Evolutionary conservation across 2,113 vertebrate genomes (phyloP), one percentile per base, ranked within the genome.

Genomic region (Cheilinus undulatus): DNA sequence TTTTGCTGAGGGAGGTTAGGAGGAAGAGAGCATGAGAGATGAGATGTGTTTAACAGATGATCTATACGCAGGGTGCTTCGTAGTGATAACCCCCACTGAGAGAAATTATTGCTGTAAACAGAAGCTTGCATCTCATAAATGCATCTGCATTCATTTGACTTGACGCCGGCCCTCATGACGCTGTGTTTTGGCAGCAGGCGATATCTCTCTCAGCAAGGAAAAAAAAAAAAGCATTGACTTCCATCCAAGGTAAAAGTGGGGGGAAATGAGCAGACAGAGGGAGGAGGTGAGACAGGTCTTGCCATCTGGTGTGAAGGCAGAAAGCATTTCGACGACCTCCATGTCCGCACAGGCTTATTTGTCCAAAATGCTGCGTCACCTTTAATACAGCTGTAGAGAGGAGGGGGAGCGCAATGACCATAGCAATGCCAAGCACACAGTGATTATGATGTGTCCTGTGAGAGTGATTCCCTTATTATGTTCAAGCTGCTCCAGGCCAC

Each of bases 141-240:
- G 85, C 80, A 92, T 91, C 89, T 91, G 84, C 90, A 92, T 90
- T 88, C 73, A 82, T 88, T 88, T 87, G 80, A 85, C 70, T 86
- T 68, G 80, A 80, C 71, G 60, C 73, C 19, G 69, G 73, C 76
- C n/a, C 64, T 84, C 64, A 43, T 19, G 20, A 66, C 61, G 80
- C 66, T 61, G 43, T 79, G 71, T 49, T 34, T 63, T 73, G 72
- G 58, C 81, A 73, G 73, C 32, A 66, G 73, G 73, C 52, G n/a
- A 79, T 73, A 73, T 82, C 56, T 86, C 74, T 80, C 83, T 69
- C 74, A 66, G 62, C 57, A 63, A 76, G 64, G 70, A 52, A 42
- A 32, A 32, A 61, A 70, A 73, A 52, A 42, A 32, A 32, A 61
- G 73, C 68, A 45, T 51, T 19, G 63, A 74, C 65, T 69, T 38